Evolutionary conservation across 2,888 invertebrate species (phyloP), one percentile per base, ranked within the genome.

Genomic region (Andrena bucephala): DNA sequence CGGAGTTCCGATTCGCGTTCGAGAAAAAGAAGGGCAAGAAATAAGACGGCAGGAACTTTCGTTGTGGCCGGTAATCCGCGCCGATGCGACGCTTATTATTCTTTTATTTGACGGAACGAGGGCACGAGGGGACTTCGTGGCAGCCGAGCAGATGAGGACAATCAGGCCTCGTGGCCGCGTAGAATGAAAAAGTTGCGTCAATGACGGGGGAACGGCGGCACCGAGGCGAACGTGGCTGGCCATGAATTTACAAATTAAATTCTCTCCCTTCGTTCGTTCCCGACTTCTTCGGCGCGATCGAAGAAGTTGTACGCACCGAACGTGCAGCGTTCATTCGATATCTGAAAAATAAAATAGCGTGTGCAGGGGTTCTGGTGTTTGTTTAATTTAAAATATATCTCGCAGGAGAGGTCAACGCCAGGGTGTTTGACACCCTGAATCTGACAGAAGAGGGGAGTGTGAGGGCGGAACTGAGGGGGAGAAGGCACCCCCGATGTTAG

Each of bases 91-190:
- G 83, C 81, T 85, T 85, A 85, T 87, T 84, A 79, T 87, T 83
- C 86, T 84, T 85, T 81, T 87, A 85, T 84, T 76, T 52, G 66
- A 59, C 71, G 81, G 78, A 87, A 87, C 66, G 81, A 77, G 79
- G 67, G 62, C 87, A 81, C 72, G 77, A 72, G 73, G 67, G 76
- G 70, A 62, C 65, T 59, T 10, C 59, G 74, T 70, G 72, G 81
- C 68, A 42, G 77, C 76, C 42, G 4, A 81, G 68, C 29, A 87
- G 87, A 87, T 75, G 87, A 83, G 81, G 85, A 80, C 83, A 87
- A 87, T 87, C 87, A 85, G 70, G 77, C 79, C 67, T 79, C 66
- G 87, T 79, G 78, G 42, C 52, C 67, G 62, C 70, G 54, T 70
- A 85, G 76, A 78, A 85, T 85, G 85, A 86, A 85, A 85, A 72